These are phyloP conservation scores for Amorpha juglandis DNA, from an alignment of 2,888 invertebrate genomes.

Conservation along the genomic window DNA sequence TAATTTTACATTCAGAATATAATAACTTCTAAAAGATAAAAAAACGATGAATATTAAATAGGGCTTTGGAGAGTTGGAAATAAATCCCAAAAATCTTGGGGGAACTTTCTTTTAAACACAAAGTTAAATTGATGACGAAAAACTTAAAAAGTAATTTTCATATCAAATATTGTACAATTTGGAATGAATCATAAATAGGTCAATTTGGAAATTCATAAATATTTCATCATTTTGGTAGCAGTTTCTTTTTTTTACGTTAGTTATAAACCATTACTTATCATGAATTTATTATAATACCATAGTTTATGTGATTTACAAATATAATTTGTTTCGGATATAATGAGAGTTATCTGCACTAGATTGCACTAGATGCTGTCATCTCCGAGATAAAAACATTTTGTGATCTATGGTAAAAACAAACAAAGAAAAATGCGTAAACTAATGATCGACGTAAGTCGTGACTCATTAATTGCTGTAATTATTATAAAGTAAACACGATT, in stretches of 20 bases:
- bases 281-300: too few species aligned
- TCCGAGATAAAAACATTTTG: too few species aligned
- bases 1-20: neutral
- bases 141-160: constrained; percentile 7
- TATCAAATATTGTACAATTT: neutral
- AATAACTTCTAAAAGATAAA: neutral
- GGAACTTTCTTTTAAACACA: constrained; percentile 10
- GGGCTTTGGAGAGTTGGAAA: neutral
- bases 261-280: too few species aligned
- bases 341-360: too few species aligned
- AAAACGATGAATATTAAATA: neutral
- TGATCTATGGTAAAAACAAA: too few species aligned
- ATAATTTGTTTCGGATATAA: too few species aligned
- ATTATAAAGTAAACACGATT: constrained; percentile 6
- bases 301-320: too few species aligned
- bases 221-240: neutral
- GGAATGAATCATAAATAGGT: neutral
- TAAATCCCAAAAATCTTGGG: neutral
- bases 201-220: too few species aligned
- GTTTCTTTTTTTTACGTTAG: too few species aligned
- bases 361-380: too few species aligned
- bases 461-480: neutral
- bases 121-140: constrained; percentile 15
- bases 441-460: neutral
- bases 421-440: constrained; percentile 1